Base-by-base conservation (phyloP, 2,113 vertebrate species). In the Acrocephalus arundinaceus region DNA sequence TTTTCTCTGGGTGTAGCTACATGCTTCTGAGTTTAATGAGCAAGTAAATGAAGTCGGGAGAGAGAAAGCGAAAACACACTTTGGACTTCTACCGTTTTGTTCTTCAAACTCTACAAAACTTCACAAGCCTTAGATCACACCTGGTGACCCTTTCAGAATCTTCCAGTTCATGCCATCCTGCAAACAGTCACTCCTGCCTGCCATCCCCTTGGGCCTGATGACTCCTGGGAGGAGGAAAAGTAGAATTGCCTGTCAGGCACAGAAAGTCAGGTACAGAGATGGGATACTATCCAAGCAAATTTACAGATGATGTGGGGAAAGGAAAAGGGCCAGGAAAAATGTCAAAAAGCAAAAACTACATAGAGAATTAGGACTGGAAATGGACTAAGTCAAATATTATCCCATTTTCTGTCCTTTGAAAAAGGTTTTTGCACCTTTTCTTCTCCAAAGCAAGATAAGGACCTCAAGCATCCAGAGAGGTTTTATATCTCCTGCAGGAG, bases 11-110 rank as follows among this genome's bases (percentile, higher is more conserved):
- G 96, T 85, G 94, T 95, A 95, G 88, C 90, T 92, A 93, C 94
- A 93, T 94, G 93, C 93, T 96, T 97, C 75, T 77, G 90, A 77
- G 84, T 97, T 89, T 95, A 97, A 97, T 95, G 90, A 96, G 92
- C 79, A 91, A 87, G 89, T 73, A 94, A 95, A 91, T 87, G 80
- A 89, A 93, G 72, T 1, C 39, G 55, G 37, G n/a, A 92, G 91
- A 82, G 59, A 79, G 88, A 94, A 91, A 88, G 90, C 22, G 20
- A 74, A 89, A 93, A 35, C 22, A 46, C 28, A 45, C 33, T 87
- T 91, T 43, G 15, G 15, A 15, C 13, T 93, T 89, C 67, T 65
- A 33, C 68, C 27, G 23, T 67, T 96, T 76, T 63, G 30, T 79
- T 92, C 66, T 35, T 91, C 48, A 91, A 93, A 76, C 75, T n/a